Percentiles rank a stretch among this genome's conserved stretches.
These are phyloP conservation scores for Drosophila saltans DNA, from an alignment of 1,140 invertebrate species.

Conservation along the genomic window DNA sequence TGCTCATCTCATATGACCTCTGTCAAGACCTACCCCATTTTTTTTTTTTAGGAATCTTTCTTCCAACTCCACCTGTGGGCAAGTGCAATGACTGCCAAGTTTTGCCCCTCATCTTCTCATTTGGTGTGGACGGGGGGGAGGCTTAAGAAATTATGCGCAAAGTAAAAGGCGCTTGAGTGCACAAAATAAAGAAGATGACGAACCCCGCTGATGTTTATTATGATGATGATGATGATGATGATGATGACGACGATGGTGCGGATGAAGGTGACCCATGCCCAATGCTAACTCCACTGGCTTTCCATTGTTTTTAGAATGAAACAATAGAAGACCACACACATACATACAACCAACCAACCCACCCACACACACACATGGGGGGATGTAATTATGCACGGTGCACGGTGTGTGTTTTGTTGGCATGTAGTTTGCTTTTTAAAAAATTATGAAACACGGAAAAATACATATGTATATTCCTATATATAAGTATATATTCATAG, in stretches of 20 bases:
- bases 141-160: conserved; percentile 75
- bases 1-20: neutral
- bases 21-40: neutral
- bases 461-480: neutral
- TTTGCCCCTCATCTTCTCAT: conserved; percentile 3
- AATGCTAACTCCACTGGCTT: conserved; percentile 29
- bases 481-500: too few relatives aligned
- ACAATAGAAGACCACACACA: conserved; percentile 51
- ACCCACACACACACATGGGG: conserved; percentile 35
- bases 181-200: conserved; percentile 69
- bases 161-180: conserved; percentile 71
- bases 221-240: conserved; percentile 30
- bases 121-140: conserved; percentile 15
- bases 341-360: conserved; percentile 34
- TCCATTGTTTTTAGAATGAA: conserved; percentile 31
- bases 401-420: conserved; percentile 22
- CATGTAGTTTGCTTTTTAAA: conserved; percentile 65
- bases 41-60: neutral
- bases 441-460: conserved; percentile 55
- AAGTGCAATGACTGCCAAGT: conserved; percentile 21
- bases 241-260: conserved; percentile 23
- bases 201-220: conserved; percentile 23
- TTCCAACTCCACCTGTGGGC: neutral
- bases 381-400: conserved; percentile 41
- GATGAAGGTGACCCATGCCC: conserved; percentile 63